A percentile compares a stretch with the other conserved stretches of the same genome.
phyloP scores from a whole-genome alignment of 2,113 vertebrate species.

The Lutjanus erythropterus region DNA sequence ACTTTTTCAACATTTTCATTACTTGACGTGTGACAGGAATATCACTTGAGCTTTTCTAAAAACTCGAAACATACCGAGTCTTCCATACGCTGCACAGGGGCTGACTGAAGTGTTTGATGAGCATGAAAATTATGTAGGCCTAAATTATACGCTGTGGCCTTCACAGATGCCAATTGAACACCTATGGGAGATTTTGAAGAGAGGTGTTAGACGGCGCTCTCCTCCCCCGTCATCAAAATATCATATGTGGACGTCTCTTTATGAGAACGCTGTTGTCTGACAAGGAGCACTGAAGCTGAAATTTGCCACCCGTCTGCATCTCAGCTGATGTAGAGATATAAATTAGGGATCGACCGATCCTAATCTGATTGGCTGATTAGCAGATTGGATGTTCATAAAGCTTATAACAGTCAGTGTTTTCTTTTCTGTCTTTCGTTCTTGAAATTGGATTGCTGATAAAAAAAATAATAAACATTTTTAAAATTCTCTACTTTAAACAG shows the following conservation, averaged over 20 bases:
- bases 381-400: too few species aligned
- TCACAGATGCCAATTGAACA: neutral
- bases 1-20: too few species aligned
- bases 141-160: neutral
- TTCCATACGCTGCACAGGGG: neutral
- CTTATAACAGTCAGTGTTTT: too few species aligned
- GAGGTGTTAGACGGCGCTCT: neutral
- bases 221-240: neutral
- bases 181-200: neutral
- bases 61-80: neutral
- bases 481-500: too few species aligned
- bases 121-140: neutral
- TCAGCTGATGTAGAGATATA: neutral
- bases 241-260: neutral
- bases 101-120: neutral
- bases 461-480: too few species aligned
- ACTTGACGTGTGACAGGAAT: too few species aligned
- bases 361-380: too few species aligned
- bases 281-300: neutral
- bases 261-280: neutral
- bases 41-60: too few species aligned
- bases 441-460: too few species aligned
- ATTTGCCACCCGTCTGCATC: neutral
- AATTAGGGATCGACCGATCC: too few species aligned
- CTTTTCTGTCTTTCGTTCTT: too few species aligned